phyloP scores from a whole-genome alignment of 2,113 vertebrate species.

The Pseudorasbora parva region DNA sequence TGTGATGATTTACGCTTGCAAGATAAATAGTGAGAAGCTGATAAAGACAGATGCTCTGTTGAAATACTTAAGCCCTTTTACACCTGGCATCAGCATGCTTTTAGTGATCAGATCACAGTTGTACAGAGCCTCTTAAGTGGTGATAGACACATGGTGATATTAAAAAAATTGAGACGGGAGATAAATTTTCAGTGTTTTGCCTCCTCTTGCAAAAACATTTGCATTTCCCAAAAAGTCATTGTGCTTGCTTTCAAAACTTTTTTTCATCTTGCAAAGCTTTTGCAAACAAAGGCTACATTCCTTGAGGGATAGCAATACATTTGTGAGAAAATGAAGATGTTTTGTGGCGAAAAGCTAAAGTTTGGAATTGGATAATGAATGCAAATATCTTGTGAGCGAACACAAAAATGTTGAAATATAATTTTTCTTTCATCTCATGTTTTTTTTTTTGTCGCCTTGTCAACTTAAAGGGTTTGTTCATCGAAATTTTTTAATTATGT shows the following conservation, averaged over 20 bases:
- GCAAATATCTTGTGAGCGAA: no score
- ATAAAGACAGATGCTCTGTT: conserved; percentile 3
- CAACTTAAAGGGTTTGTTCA: background rate
- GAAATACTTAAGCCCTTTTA: background rate
- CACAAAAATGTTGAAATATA: no score
- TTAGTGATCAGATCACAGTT: background rate
- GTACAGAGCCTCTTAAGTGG: background rate
- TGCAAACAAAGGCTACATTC: background rate
- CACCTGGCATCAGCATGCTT: background rate
- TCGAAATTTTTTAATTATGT: no score
- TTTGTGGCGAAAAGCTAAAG: background rate
- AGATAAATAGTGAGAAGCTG: background rate
- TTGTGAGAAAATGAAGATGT: background rate
- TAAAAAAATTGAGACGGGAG: no score
- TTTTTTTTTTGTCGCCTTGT: background rate
- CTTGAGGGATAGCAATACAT: background rate
- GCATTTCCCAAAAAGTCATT: background rate
- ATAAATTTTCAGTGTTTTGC: background rate
- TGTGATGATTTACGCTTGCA: background rate
- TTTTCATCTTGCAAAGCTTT: background rate
- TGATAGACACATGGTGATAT: background rate
- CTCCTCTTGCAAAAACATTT: background rate
- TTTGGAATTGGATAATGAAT: no score
- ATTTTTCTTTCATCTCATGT: background rate
- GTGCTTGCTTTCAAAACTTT: background rate